Evolutionary conservation across 2,113 vertebrate species (phyloP).

Genomic region (Pelobates fuscus): DNA sequence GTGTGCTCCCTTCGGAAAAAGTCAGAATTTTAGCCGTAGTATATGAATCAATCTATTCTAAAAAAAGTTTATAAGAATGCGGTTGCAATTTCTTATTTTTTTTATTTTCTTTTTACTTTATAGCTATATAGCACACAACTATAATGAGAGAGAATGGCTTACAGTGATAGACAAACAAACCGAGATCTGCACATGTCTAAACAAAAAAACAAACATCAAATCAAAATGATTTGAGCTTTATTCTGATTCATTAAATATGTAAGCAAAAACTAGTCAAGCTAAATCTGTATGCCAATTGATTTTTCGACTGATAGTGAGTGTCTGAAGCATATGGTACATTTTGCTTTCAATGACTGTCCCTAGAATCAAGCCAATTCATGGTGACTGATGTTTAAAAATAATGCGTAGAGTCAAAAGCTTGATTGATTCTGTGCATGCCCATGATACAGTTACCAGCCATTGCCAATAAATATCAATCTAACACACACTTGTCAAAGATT

Average conservation of each 20-base stretch:
- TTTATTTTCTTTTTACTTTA: no score
- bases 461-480: slow-evolving; percentile 48
- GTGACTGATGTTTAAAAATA: slow-evolving; percentile 46
- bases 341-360: slow-evolving; percentile 33
- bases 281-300: slow-evolving; percentile 36
- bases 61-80: no score
- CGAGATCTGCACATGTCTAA: no score
- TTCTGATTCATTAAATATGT: slow-evolving; percentile 1
- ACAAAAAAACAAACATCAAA: no score
- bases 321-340: slow-evolving; percentile 23
- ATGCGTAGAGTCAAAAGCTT: slow-evolving; percentile 27
- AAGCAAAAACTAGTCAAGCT: slow-evolving; percentile 18
- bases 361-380: slow-evolving; percentile 33
- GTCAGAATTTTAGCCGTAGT: no score
- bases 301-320: slow-evolving; percentile 27
- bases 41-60: no score
- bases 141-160: no score
- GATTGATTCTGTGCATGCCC: slow-evolving; percentile 36
- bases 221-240: neutral
- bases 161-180: no score
- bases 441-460: slow-evolving; percentile 44
- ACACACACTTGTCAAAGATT: slow-evolving; percentile 6
- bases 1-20: no score
- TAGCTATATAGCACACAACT: no score
- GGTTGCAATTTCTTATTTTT: no score